Base-by-base conservation (phyloP, 2,888 invertebrate genomes). In the Hypsopygia costalis region DNA sequence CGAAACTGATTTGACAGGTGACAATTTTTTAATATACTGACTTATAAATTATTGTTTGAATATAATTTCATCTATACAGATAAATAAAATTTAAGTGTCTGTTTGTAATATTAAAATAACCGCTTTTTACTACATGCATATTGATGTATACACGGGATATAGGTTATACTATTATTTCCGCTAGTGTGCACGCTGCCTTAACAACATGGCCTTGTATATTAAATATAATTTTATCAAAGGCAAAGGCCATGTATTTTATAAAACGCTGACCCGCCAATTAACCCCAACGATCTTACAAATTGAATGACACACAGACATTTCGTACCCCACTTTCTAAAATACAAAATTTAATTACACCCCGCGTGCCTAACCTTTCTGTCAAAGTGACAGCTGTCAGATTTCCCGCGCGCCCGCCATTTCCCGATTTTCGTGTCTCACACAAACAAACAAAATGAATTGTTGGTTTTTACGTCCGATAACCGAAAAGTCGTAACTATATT, bases 341-440 rank as follows among this genome's bases (percentile, higher is more conserved):
- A 36, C 36, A 39, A 43, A 38, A 44, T 46, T 42, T 41, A 36
- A 35, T 43, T 40, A 36, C 31, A 31, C 20, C 12, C 29, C 32
- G 22, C 11, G 8, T 25, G 11, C 43, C 44, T 43, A 45, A 43
- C 43, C 47, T 52, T 38, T 39, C 46, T 52, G 52, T 53, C 52
- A 41, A 27, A 46, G 16, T 67, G 62, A 63, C 79, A 78, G 70
- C 68, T 79, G 80, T 71, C 72, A 74, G 52, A 53, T 62, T 76
- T 77, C 76, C 76, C 79, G 75, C 78, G 63, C 51, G 48, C 56
- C 54, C 49, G 47, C 51, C 51, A 56, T 53, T 59, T 59, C 52
- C 50, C 47, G 46, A 51, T 51, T 49, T 50, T 49, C 44, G 44
- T 46, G 47, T 45, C 16, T 44, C 51, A 55, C 62, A 52, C 40